Base-by-base conservation (phyloP, 1,140 invertebrate genomes). In the Penaeus japonicus region DNA sequence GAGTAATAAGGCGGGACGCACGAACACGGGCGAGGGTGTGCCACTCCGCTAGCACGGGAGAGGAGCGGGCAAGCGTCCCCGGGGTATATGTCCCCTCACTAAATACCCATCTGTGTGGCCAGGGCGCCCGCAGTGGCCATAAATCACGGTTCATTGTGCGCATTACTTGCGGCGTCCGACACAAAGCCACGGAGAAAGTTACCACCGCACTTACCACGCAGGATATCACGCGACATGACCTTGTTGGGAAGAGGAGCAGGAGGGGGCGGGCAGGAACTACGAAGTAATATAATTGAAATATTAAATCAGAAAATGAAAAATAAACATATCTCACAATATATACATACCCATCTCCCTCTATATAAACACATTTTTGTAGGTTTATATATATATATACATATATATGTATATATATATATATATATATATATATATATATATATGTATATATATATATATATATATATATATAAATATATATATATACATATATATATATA, bases 381-480 rank as follows among this genome's bases (percentile, higher is more conserved):
- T 65, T 24, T 65, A 65, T 15, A 65, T 65, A 65, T 65, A 65
- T 65, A 65, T 65, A 65, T 65, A 65, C 30, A 65, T 65, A 65
- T 65, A 65, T 65, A 65, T 65, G 30, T 65, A 65, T 65, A 65
- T 65, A 65, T 65, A 65, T 65, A 20, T 59, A 59, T 59, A 59
- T 59, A 59, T 59, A 59, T 59, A 59, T 59, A 59, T 59, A 59
- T 59, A 59, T 59, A 59, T 59, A 59, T 59, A 59, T 59, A 59
- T 59, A n/a, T n/a, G n/a, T 65, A 65, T 65, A 65, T 20, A 65
- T 20, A 65, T 65, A 65, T 15, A 65, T 65, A 65, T 65, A 65
- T 65, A 65, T 65, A 65, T 65, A 65, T 65, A 65, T 65, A 65
- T 65, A 65, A 24, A 65, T 65, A 65, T 65, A 65, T 65, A 65